Percentiles rank a stretch among this genome's conserved stretches.
These are phyloP conservation scores for Xestobium rufovillosum DNA, from an alignment of 2,888 invertebrate species.

Conservation along the genomic window DNA sequence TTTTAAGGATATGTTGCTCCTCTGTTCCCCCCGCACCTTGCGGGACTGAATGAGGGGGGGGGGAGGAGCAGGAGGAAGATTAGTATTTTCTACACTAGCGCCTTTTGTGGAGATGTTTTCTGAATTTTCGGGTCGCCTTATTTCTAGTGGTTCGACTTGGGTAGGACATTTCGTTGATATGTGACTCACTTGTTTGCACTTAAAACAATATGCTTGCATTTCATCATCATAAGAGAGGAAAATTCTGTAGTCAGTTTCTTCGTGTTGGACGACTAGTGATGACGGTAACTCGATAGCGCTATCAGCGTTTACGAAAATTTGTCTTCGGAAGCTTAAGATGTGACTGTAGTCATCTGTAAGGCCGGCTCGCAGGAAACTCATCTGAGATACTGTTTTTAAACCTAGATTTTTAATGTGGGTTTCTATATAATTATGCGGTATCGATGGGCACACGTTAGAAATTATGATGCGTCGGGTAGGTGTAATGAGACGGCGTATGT, in stretches of 20 bases:
- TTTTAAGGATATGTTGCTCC: too few species aligned
- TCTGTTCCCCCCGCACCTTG: too few species aligned
- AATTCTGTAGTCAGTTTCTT: slow-evolving; percentile 6
- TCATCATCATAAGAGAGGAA: slow-evolving; percentile 2
- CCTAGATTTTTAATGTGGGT: background rate
- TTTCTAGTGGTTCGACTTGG: slow-evolving; percentile 5
- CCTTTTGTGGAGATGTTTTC: too few species aligned
- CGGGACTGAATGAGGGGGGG: too few species aligned
- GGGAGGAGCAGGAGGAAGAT: too few species aligned
- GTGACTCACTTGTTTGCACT: slow-evolving; percentile 23
- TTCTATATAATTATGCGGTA: slow-evolving; percentile 7
- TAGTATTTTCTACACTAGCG: too few species aligned
- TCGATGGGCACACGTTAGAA: too few species aligned
- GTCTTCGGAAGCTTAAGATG: slow-evolving; percentile 4
- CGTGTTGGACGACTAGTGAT: background rate
- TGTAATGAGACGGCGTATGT: too few species aligned
- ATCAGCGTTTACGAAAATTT: slow-evolving; percentile 4
- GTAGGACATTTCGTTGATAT: slow-evolving; percentile 18
- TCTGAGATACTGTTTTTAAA: slow-evolving; percentile 4
- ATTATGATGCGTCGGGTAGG: too few species aligned
- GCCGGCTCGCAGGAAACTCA: slow-evolving; percentile 6
- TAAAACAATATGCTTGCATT: slow-evolving; percentile 21
- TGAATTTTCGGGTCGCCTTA: slow-evolving; percentile 2
- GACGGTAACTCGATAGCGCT: slow-evolving; percentile 1
- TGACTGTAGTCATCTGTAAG: slow-evolving; percentile 2